phyloP scores from a whole-genome alignment of 2,113 vertebrate genomes.

The Embiotoca jacksoni region DNA sequence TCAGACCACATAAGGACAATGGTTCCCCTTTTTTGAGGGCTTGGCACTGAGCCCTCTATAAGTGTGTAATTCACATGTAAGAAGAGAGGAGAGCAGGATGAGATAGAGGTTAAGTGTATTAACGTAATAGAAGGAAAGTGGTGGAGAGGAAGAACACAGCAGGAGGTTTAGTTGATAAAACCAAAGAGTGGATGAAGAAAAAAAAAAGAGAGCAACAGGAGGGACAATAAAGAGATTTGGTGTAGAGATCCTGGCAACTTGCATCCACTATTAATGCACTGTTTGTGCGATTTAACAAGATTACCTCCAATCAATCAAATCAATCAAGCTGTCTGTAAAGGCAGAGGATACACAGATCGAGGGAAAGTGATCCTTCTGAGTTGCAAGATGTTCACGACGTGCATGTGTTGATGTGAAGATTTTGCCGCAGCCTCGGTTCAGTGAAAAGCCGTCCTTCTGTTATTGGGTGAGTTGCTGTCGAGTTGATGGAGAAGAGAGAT shows the following conservation, averaged over 20 bases:
- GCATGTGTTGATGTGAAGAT: conserved; percentile 44
- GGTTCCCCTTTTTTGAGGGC: conserved; percentile 17
- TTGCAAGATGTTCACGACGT: conserved; percentile 11
- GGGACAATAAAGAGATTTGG: not conserved
- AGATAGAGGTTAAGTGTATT: conserved; percentile 33
- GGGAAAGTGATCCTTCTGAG: not conserved
- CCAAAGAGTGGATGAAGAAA: not conserved
- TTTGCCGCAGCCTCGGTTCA: conserved; percentile 52
- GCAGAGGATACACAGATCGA: not conserved
- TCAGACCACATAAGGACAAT: conserved; percentile 59
- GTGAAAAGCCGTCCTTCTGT: conserved; percentile 48
- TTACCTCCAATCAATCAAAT: conserved; percentile 4
- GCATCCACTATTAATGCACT: not conserved
- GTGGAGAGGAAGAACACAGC: conserved; percentile 4
- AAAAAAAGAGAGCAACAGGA: conserved; percentile 13
- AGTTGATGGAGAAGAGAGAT: conserved; percentile 69
- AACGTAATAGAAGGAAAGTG: conserved; percentile 26
- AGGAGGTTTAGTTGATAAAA: not conserved
- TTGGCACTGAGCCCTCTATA: conserved; percentile 30
- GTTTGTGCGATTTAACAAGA: too few species aligned
- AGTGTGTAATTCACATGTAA: conserved; percentile 47
- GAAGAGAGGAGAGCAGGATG: conserved; percentile 42
- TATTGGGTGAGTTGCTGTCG: conserved; percentile 49
- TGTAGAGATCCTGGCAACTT: not conserved
- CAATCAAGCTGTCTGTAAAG: not conserved